phyloP scores from a whole-genome alignment of 2,797 vertebrate genomes.

The Alauda arvensis region DNA sequence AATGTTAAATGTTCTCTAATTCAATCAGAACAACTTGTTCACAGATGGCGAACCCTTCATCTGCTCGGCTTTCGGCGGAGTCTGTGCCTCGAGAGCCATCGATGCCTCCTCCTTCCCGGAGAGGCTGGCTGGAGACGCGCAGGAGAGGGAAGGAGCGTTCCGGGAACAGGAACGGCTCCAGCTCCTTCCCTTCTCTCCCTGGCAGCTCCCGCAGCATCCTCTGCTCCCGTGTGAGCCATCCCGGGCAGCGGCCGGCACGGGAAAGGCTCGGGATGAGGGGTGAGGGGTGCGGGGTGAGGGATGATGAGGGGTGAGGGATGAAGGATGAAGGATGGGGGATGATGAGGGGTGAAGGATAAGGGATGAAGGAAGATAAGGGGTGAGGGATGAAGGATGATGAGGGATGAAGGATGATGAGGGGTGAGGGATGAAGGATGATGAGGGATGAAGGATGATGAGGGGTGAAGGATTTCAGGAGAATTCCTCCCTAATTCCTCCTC shows the following conservation, averaged over 20 bases:
- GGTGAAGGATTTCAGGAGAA: not conserved
- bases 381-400: not conserved
- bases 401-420: not conserved
- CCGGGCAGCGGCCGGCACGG: not conserved
- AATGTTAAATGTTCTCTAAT: conserved; percentile 69
- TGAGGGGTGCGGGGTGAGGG: not conserved
- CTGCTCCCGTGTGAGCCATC: rapidly evolving
- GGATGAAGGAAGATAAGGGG: not conserved
- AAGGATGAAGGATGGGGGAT: no score
- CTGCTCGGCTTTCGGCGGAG: conserved; percentile 28
- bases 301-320: not conserved
- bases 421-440: not conserved
- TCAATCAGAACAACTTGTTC: conserved; percentile 65
- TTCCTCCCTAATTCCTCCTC: not conserved
- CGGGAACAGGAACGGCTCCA: rapidly evolving
- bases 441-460: not conserved
- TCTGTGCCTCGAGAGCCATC: conserved; percentile 7
- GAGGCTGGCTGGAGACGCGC: not conserved
- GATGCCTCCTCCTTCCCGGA: not conserved
- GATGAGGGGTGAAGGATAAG: not conserved
- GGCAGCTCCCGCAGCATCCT: not conserved
- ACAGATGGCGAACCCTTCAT: conserved; percentile 65
- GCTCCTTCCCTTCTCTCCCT: not conserved
- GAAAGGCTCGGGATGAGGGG: not conserved
- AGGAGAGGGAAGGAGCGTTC: not conserved